Evolutionary conservation across 2,113 vertebrate genomes (phyloP), one percentile per base, ranked within the genome.

Genomic region (Pimephales promelas): DNA sequence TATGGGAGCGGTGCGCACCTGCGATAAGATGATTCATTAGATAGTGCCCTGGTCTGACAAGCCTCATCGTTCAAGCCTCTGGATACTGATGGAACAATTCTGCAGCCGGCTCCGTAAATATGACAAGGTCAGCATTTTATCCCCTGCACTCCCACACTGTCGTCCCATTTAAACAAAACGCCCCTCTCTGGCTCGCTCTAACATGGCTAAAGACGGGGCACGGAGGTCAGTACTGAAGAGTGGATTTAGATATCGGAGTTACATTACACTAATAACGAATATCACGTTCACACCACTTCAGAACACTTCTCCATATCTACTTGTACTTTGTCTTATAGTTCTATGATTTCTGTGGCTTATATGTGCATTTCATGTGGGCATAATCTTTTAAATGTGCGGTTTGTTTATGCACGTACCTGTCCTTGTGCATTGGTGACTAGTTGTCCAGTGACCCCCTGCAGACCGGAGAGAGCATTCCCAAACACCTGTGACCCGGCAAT

Each of bases 1-100:
- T 97, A 96, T 95, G 95, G 96, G 68, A 83, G 96, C 93, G 88
- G 94, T 96, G 96, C 95, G 95, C 95, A 96, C 96, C 96, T 96
- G 95, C 94, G 96, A 98, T 97, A 97, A 97, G 96, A 98, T 99
- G 97, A 98, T 99, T 98, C 97, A 99, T 98, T 97, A 97, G 97
- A 96, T 94, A 94, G 94, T 92, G 94, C 92, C 90, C 92, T 89
- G 93, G 94, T 95, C 94, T 98, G 97, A 99, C 97, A 98, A 97
- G 96, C 94, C 90, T 95, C 96, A 99, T 98, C 95, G 95, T 98
- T 99, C 98, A 99, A 96, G 95, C 96, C 95, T 97, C 90, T 88
- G 95, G 96, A 95, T 96, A 96, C 95, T 97, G 97, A 98, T 95
- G 96, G 96, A 96, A 96, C 96, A 97, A 98, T 98, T 95, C 95